Percentiles rank a stretch among this genome's conserved stretches.
phyloP scores from a whole-genome alignment of 23 tunicate species.

The Styela clava region DNA sequence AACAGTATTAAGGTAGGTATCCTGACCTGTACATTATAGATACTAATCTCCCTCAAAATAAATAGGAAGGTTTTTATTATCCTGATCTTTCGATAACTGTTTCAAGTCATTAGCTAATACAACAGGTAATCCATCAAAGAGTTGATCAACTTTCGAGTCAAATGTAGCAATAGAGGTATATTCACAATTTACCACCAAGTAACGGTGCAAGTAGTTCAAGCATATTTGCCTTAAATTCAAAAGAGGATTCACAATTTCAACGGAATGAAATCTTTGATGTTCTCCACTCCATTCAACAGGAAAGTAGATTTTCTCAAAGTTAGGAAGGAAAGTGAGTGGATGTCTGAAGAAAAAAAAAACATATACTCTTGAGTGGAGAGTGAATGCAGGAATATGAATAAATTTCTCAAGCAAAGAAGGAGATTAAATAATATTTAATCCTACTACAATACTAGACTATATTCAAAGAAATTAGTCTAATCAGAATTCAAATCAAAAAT shows the following conservation, averaged over 20 bases:
- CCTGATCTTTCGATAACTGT: background rate
- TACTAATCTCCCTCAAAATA: no score
- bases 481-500: no score
- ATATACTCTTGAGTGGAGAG: background rate
- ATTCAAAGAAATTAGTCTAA: no score
- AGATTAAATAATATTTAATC: no score
- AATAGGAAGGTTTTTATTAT: constrained; percentile 3
- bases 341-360: background rate
- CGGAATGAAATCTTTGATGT: background rate
- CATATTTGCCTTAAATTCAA: background rate
- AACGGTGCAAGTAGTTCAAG: background rate
- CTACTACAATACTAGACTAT: no score
- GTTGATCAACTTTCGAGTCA: background rate
- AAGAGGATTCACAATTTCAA: background rate
- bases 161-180: background rate
- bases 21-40: no score
- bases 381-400: no score
- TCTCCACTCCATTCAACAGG: background rate
- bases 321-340: background rate
- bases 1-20: no score
- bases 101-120: no score
- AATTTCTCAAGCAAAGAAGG: no score
- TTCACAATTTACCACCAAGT: background rate
- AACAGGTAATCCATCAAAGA: no score
- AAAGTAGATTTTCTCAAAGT: background rate